These are phyloP conservation scores for Silurus meridionalis DNA, from an alignment of 2,113 vertebrate genomes.

Conservation along the genomic window DNA sequence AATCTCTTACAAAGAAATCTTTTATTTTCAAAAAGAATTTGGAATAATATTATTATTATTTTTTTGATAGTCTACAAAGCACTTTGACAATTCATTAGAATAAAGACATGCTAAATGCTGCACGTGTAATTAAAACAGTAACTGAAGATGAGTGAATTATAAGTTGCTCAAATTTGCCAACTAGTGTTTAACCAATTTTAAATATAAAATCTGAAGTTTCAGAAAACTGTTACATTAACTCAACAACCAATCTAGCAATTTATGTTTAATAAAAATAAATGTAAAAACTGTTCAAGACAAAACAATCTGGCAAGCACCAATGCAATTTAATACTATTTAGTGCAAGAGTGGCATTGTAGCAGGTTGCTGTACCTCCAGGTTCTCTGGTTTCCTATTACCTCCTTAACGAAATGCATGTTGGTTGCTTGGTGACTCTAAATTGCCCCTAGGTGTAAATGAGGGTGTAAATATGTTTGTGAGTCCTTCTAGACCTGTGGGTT, in stretches of 20 bases:
- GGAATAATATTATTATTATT: not conserved
- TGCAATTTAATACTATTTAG: not conserved
- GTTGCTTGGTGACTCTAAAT: not conserved
- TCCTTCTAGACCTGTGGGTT: not conserved
- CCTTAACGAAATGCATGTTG: not conserved
- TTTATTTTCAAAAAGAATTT: too few relatives aligned
- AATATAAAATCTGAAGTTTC: not conserved
- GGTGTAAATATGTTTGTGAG: not conserved
- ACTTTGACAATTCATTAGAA: not conserved
- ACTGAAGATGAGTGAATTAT: not conserved
- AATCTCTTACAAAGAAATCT: not conserved
- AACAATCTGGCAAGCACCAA: not conserved
- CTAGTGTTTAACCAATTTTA: not conserved
- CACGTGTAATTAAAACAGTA: not conserved
- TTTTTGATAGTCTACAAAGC: not conserved
- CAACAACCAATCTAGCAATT: not conserved
- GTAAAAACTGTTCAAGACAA: not conserved
- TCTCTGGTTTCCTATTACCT: not conserved
- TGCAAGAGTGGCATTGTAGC: not conserved
- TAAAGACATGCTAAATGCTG: not conserved
- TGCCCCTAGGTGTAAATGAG: not conserved
- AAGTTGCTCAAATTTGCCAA: not conserved
- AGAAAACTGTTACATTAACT: not conserved
- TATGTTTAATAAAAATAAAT: not conserved
- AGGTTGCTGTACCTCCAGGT: not conserved